Conservation (phyloP, 2,797 vertebrate species). For the Podarcis lilfordi region DNA sequence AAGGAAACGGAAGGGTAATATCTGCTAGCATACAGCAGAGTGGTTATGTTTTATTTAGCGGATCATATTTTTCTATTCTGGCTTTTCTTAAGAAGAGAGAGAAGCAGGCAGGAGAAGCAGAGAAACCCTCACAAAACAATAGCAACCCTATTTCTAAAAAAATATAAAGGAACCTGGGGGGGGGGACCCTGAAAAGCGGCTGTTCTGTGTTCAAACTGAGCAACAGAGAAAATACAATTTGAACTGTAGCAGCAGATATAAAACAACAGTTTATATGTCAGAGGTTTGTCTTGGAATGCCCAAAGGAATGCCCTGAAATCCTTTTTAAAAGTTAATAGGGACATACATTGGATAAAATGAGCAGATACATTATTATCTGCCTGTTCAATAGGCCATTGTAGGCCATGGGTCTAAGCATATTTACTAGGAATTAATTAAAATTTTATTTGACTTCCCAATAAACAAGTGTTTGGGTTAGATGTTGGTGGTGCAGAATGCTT, state of each 20-base stretch:
- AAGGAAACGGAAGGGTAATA: not conserved
- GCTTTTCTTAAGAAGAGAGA: conserved; percentile 26
- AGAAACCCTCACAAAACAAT: not conserved
- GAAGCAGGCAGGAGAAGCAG: not conserved
- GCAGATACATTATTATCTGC: not conserved
- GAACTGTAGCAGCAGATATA: not conserved
- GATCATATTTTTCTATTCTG: conserved; percentile 9
- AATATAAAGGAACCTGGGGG: not conserved
- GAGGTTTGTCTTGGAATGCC: not conserved
- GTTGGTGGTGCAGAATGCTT: not conserved
- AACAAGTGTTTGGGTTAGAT: not conserved
- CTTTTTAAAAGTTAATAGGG: not conserved
- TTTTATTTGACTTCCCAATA: not conserved
- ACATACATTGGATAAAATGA: not conserved
- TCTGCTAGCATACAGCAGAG: not conserved
- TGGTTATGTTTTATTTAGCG: not conserved
- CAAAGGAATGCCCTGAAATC: not conserved
- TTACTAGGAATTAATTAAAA: conserved; percentile 1
- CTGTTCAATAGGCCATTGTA: not conserved
- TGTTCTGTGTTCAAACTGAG: not conserved
- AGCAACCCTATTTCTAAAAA: not conserved
- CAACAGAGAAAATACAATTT: not conserved
- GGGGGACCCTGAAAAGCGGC: not conserved
- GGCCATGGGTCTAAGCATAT: not conserved
- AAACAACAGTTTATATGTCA: not conserved